A percentile compares a stretch with the other conserved stretches of the same genome.
phyloP scores from a whole-genome alignment of 2,797 vertebrate species.

The Chanos chanos region DNA sequence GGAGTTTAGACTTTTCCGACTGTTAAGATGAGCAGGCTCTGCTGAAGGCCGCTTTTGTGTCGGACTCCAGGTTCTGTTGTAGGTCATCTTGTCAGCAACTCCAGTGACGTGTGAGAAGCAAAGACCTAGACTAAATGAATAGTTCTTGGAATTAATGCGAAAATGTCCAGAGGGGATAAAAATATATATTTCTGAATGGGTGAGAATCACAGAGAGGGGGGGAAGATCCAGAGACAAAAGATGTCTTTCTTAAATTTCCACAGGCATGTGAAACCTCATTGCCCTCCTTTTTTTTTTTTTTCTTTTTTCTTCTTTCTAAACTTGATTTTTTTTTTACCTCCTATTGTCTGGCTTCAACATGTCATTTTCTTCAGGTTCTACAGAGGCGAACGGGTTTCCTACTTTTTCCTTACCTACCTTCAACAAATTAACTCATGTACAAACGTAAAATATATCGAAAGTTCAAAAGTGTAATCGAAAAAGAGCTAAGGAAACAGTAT shows the following conservation, averaged over 20 bases:
- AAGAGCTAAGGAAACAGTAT: slow-evolving; percentile 39
- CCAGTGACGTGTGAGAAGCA: slow-evolving; percentile 68
- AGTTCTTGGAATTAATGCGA: slow-evolving; percentile 35
- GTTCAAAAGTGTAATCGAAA: slow-evolving; percentile 40
- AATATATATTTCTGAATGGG: background rate
- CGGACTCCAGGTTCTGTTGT: slow-evolving; percentile 68
- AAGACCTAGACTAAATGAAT: slow-evolving; percentile 69
- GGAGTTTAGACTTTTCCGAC: slow-evolving; percentile 58
- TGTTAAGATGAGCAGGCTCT: slow-evolving; percentile 68
- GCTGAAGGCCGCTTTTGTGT: slow-evolving; percentile 68
- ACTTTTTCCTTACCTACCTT: background rate
- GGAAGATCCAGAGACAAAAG: background rate
- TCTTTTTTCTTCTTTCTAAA: background rate
- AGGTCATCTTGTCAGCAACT: slow-evolving; percentile 63
- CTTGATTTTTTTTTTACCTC: slow-evolving; percentile 5
- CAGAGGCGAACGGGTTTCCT: background rate
- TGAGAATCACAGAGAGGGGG: background rate
- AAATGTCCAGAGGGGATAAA: slow-evolving; percentile 3
- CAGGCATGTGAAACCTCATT: background rate
- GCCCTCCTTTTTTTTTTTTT: background rate
- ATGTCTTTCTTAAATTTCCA: background rate
- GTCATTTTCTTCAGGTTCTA: background rate
- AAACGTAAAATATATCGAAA: slow-evolving; percentile 27
- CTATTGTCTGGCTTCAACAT: background rate
- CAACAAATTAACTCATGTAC: slow-evolving; percentile 29